Evolutionary conservation across 2,797 vertebrate species (phyloP), one percentile per base, ranked within the genome.

Genomic region (Coendou prehensilis): DNA sequence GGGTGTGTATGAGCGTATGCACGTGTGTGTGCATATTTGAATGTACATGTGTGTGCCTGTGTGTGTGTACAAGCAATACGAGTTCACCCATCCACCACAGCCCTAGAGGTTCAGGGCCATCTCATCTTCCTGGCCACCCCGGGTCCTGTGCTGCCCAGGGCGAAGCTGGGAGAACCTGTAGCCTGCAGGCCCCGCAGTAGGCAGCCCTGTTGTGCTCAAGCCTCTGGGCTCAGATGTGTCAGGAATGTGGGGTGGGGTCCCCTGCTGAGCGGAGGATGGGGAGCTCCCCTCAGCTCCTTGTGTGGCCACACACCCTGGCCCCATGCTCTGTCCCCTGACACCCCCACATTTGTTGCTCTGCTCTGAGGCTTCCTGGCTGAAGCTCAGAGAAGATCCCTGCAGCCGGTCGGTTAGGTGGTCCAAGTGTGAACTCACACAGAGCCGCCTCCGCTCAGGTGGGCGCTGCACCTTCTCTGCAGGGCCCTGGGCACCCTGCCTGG

Each of bases 131-230:
- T 1, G 15, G 28, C 59, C 81, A 30, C 59, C 26, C 28, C 14
- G 5, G 23, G 4, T 61, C 18, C 4, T 61, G 57, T 4, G 17
- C 28, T 45, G 56, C 37, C 56, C 26, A 41, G 28, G 20, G 30
- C 3, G 14, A 26, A 13, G 30, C 45, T 52, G 15, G 3, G 47
- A 23, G 61, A 37, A 11, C 10, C 11, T 5, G 28, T 17, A n/a
- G 59, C 45, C 37, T 9, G 4, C 0, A 1, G 9, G 69, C 8
- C 7, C 7, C 9, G 4, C 7, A 41, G 8, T 10, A 2, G 37
- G 37, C 9, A 6, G 33, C 18, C 37, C 18, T 13, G 18, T 22
- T 17, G 45, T 26, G 20, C 45, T 30, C 73, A 75, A 45, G 23
- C 71, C 11, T 1, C 76, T 28, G 6, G 14, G 47, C 37, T 28